These are phyloP conservation scores for Nomada goodeniana DNA, from an alignment of 2,888 invertebrate genomes.

Conservation along the genomic window DNA sequence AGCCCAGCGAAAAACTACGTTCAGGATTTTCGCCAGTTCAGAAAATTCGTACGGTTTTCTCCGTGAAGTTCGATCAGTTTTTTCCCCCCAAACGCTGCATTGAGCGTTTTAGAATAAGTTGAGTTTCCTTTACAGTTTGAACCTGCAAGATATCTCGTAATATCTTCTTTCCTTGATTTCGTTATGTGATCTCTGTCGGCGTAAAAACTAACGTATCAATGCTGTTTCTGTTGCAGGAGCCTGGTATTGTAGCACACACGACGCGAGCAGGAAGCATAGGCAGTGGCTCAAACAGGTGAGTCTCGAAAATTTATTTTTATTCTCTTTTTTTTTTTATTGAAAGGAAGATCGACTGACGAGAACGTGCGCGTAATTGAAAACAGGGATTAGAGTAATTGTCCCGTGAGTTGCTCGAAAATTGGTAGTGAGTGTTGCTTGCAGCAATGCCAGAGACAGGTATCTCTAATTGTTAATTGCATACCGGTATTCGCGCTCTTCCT, in stretches of 20 bases:
- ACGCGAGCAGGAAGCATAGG: slow-evolving; percentile 22
- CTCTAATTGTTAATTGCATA: slow-evolving; percentile 61
- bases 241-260: slow-evolving; percentile 9
- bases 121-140: too few relatives aligned
- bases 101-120: background rate
- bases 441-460: slow-evolving; percentile 36
- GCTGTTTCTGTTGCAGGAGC: slow-evolving; percentile 34
- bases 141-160: too few relatives aligned
- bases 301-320: background rate
- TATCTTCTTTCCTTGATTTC: too few relatives aligned
- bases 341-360: slow-evolving; percentile 1
- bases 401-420: slow-evolving; percentile 30
- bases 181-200: background rate
- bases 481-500: slow-evolving; percentile 42
- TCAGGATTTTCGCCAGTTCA: background rate
- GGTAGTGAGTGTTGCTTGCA: slow-evolving; percentile 46
- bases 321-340: too few relatives aligned
- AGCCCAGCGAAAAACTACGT: slow-evolving; percentile 35
- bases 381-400: slow-evolving; percentile 2
- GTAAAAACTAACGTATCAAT: too few relatives aligned
- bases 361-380: slow-evolving; percentile 18
- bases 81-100: background rate
- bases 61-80: background rate
- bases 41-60: background rate
- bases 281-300: slow-evolving; percentile 52